Base-by-base conservation (phyloP, 2,888 invertebrate genomes). In the Chouioia cunea region DNA sequence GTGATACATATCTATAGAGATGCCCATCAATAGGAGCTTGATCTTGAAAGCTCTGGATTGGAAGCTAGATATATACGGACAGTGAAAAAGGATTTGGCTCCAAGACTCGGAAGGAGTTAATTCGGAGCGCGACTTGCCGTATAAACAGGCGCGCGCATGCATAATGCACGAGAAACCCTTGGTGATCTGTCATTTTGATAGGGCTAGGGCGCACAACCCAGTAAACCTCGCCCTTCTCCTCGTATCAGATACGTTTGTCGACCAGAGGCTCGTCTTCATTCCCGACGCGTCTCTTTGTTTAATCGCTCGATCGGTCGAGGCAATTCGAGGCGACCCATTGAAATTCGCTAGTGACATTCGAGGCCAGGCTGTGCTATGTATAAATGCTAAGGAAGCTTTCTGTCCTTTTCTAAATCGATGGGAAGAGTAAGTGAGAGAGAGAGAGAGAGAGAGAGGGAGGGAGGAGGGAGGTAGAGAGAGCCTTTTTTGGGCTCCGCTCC, bases 291-390 rank as follows among this genome's bases (percentile, higher is more conserved):
- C 46, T 52, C 56, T 58, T 59, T 60, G 57, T 64, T 57, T 64
- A 60, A 56, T 67, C 69, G 54, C 12, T 20, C 64, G 65, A 68
- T 73, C 56, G 56, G 65, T 52, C 44, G 59, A 64, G 65, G 46
- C 72, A 57, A 73, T 73, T 58, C 69, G 46, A 14, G 15, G 23
- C 14, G n/a, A 52, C 27, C 14, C 58, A 65, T 65, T 58, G 57
- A 57, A 65, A 65, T 65, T 57, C 65, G 36, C 54, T 0, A 2
- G 20, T 6, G 18, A 2, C 48, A 36, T 27, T 36, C 18, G 36
- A 12, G 20, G 47, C 16, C 47, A 4, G 2, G 22, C 14, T 22
- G 47, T 14, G 18, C 56, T 22, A 23, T 20, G 63, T 63, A 53
- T 63, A 63, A 63, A 65, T 65, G 47, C 18, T 47, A 65, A 56